Percentiles rank a stretch among this genome's conserved stretches.
These are phyloP conservation scores for Mamestra configurata DNA, from an alignment of 1,140 invertebrate species.

Conservation along the genomic window DNA sequence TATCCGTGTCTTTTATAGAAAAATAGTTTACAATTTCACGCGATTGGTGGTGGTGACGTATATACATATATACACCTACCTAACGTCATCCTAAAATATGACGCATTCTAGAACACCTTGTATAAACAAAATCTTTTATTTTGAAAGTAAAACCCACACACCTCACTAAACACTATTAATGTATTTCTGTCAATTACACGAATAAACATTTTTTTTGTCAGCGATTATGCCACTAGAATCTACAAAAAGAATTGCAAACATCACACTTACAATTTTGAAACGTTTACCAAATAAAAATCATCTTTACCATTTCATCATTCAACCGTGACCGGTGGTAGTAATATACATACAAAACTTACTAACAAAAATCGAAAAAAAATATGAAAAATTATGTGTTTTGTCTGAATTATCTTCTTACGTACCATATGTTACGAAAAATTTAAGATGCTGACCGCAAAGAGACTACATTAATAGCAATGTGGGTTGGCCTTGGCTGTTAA, in stretches of 20 bases:
- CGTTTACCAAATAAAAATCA: background rate
- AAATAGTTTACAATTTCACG: too few relatives aligned
- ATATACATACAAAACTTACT: background rate
- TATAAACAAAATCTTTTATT: too few relatives aligned
- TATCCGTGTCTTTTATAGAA: too few relatives aligned
- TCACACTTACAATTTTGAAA: slow-evolving; percentile 21
- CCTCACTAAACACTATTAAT: too few relatives aligned
- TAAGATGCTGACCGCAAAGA: background rate
- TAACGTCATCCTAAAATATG: too few relatives aligned
- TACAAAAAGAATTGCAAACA: background rate
- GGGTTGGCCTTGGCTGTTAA: slow-evolving; percentile 2
- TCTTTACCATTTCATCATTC: background rate
- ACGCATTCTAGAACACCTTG: too few relatives aligned
- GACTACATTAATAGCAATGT: background rate
- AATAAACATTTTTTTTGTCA: too few relatives aligned
- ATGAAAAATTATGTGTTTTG: slow-evolving; percentile 22
- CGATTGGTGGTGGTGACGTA: too few relatives aligned
- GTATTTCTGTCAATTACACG: too few relatives aligned
- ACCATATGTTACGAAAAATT: slow-evolving; percentile 28
- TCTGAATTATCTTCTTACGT: background rate
- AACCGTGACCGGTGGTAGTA: slow-evolving; percentile 8
- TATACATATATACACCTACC: too few relatives aligned
- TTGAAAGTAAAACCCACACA: too few relatives aligned
- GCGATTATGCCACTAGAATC: background rate
- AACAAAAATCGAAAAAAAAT: background rate